Evolutionary conservation across 2,797 vertebrate genomes (phyloP).

Genomic region (Melanotaenia maccullochi): DNA sequence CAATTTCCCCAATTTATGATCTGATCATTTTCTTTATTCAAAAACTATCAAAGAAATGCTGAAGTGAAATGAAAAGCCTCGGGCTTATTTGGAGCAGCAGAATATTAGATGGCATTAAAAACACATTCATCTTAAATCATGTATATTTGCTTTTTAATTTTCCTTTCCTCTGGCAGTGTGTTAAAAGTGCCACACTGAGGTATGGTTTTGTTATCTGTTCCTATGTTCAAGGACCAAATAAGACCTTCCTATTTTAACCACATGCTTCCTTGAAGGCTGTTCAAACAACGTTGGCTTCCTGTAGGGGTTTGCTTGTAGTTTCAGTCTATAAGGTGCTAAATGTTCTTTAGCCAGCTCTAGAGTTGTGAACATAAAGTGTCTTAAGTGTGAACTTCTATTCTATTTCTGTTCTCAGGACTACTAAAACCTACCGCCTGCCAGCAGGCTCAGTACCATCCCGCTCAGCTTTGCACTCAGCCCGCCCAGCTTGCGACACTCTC

Average conservation of each 20-base stretch:
- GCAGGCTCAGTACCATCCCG: not conserved
- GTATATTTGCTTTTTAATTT: constrained; percentile 55
- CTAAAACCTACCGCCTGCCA: not conserved
- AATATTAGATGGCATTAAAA: constrained; percentile 52
- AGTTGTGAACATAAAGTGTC: not conserved
- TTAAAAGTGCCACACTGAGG: constrained; percentile 28
- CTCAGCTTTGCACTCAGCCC: not conserved
- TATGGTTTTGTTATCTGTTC: constrained; percentile 22
- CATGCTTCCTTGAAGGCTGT: constrained; percentile 35
- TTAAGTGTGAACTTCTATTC: not conserved
- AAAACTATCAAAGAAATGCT: constrained; percentile 57
- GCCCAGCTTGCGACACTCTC: not conserved
- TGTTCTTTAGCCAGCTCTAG: not conserved
- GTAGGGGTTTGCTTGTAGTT: constrained; percentile 28
- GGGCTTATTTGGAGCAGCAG: constrained; percentile 55
- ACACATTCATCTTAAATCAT: constrained; percentile 56
- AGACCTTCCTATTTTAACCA: constrained; percentile 41
- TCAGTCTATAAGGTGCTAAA: not conserved
- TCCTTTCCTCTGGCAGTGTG: constrained; percentile 13
- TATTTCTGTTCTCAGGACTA: not conserved
- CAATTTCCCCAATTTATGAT: constrained; percentile 44
- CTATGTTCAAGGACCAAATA: constrained; percentile 28
- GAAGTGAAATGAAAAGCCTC: constrained; percentile 52
- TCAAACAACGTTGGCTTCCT: constrained; percentile 29
- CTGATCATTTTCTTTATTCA: constrained; percentile 45